These are phyloP conservation scores for Tipula vernalis DNA, from an alignment of 2,888 invertebrate species.

Conservation along the genomic window DNA sequence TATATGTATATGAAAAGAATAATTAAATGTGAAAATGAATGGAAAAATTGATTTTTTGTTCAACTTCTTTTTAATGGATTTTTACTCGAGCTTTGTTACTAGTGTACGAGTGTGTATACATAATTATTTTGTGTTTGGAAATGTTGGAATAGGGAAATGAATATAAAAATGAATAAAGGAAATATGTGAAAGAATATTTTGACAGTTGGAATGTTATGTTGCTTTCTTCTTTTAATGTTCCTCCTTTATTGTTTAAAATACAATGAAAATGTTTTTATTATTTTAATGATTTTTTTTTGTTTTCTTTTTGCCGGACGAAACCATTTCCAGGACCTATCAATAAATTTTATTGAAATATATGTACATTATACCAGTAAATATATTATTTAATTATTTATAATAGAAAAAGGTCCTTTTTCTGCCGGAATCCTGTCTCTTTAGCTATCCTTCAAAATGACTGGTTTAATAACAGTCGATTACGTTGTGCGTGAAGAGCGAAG, in stretches of 20 bases:
- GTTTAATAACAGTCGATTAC: too few relatives aligned
- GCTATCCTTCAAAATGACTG: too few relatives aligned
- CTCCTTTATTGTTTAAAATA: neutral
- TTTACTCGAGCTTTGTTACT: neutral
- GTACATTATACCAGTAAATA: neutral
- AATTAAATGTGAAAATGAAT: neutral
- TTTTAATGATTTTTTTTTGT: neutral
- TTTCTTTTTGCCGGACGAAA: neutral
- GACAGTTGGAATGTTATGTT: neutral
- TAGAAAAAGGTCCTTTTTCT: too few relatives aligned
- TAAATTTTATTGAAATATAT: neutral
- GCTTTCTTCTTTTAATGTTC: neutral
- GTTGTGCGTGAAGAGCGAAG: too few relatives aligned
- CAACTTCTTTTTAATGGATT: neutral
- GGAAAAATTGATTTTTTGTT: neutral
- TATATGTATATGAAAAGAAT: neutral
- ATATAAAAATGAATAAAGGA: neutral
- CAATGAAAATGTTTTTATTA: neutral
- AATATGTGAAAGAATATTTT: neutral
- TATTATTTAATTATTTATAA: too few relatives aligned
- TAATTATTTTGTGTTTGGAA: neutral
- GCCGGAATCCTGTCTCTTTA: too few relatives aligned
- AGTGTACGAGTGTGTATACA: neutral
- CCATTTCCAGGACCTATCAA: neutral
- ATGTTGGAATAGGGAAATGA: neutral